Base-by-base conservation (phyloP, 2,888 invertebrate species). In the Diarsia mendica region DNA sequence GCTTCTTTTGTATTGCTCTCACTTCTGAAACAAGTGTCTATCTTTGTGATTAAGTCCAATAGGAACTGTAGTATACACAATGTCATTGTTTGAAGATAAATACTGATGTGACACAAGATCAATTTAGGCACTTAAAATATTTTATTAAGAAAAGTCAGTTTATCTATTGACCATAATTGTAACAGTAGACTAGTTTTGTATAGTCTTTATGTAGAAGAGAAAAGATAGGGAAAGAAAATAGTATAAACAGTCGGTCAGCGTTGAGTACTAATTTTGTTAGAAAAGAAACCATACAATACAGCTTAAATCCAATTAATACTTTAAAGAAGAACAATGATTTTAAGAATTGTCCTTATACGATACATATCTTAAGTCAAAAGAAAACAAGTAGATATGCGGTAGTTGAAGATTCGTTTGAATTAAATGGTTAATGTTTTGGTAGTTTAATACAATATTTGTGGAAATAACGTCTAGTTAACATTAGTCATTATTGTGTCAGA, bases 221-320 rank as follows among this genome's bases (percentile, higher is more conserved):
- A 58, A 58, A 58, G 55, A n/a, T n/a, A 66, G 46, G 10, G 18
- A 51, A 67, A 65, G 13, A 67, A 72, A 49, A 20, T 23, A 49
- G 23, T 63, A 55, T 66, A 1, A 72, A 75, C 75, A 76, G 73
- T 80, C 74, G 83, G 81, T 80, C 86, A 83, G 85, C 80, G 80
- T 72, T 51, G 39, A 63, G 68, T 23, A 72, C 60, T 58, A 68
- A 78, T 78, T 74, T 82, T 65, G 82, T 82, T 82, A 81, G 72
- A 70, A 72, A 67, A 68, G 1, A 66, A 44, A 63, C 0, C 11
- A 0, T 67, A 67, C 15, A 28, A 13, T 8, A 63, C n/a, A 58
- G 2, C n/a, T n/a, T 48, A 80, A 77, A 20, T 60, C 53, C 60
- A 82, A 81, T 70, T 20, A 60, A 63, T 70, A 60, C 28, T 70